Conservation (phyloP, 2,888 invertebrate species). For the Clepsis dumicolana region DNA sequence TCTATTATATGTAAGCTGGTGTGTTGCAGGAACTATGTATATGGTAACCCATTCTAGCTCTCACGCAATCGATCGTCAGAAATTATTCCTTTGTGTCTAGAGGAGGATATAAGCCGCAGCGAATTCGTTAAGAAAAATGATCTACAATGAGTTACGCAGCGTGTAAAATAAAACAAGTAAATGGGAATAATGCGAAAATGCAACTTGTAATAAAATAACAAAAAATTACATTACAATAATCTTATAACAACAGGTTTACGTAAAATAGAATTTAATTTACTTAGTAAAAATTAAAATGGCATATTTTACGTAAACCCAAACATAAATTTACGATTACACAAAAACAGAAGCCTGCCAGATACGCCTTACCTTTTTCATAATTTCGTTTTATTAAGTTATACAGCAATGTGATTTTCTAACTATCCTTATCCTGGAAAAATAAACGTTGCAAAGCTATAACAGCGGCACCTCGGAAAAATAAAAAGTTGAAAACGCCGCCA, state of each 20-base stretch:
- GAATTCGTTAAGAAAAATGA: not conserved
- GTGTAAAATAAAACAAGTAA: slow-evolving; percentile 34
- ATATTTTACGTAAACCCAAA: slow-evolving; percentile 13
- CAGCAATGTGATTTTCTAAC: slow-evolving; percentile 81
- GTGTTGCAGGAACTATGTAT: not conserved
- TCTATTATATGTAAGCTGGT: slow-evolving; percentile 43
- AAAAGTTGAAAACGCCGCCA: not conserved
- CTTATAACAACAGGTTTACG: slow-evolving; percentile 27
- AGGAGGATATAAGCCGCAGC: not conserved
- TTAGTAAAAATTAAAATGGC: not conserved
- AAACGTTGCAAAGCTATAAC: slow-evolving; percentile 45
- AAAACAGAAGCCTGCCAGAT: slow-evolving; percentile 73
- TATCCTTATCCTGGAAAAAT: slow-evolving; percentile 76
- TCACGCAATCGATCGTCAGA: not conserved
- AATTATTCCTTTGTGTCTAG: not conserved
- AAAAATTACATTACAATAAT: slow-evolving; percentile 27
- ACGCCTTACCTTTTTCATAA: slow-evolving; percentile 61
- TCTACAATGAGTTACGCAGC: not conserved
- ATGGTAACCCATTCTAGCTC: not conserved
- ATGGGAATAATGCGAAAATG: slow-evolving; percentile 26
- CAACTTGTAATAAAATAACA: slow-evolving; percentile 34
- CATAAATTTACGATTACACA: not conserved
- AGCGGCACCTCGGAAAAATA: slow-evolving; percentile 15
- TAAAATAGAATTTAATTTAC: slow-evolving; percentile 13
- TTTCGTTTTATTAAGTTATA: slow-evolving; percentile 64